Evolutionary conservation across 2,113 vertebrate species (phyloP).

Genomic region (Paradoxurus hermaphroditus): DNA sequence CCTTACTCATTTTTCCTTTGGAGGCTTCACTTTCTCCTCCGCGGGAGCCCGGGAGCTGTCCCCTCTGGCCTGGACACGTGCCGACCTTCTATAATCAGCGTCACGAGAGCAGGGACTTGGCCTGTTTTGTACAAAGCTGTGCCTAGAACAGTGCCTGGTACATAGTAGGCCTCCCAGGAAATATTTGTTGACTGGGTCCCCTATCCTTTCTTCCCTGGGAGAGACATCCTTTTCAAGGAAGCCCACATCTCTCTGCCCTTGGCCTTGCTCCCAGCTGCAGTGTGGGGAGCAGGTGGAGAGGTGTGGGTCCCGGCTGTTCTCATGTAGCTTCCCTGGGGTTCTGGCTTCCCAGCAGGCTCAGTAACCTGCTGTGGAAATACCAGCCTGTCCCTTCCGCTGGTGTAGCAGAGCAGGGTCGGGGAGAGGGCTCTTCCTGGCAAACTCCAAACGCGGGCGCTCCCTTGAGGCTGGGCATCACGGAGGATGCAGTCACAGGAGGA

Average conservation of each 20-base stretch:
- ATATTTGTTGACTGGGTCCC: neutral
- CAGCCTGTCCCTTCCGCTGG: neutral
- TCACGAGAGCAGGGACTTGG: neutral
- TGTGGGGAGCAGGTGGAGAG: neutral
- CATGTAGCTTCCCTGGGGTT: neutral
- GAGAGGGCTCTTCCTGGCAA: neutral
- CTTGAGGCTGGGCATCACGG: neutral
- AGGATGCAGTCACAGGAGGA: neutral
- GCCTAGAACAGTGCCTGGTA: neutral
- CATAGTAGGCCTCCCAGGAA: neutral
- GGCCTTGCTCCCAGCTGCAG: neutral
- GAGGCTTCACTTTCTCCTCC: neutral
- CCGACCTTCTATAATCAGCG: neutral
- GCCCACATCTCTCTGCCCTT: neutral
- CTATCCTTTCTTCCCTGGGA: neutral
- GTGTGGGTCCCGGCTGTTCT: neutral
- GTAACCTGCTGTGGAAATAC: neutral
- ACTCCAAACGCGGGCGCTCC: neutral
- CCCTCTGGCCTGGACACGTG: neutral
- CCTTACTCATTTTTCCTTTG: neutral
- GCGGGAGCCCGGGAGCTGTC: neutral
- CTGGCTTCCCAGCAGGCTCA: neutral
- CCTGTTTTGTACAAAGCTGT: neutral
- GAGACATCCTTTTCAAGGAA: neutral
- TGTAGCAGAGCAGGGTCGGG: neutral